Conservation (phyloP, 2,113 vertebrate genomes). For the Pygoscelis adeliae region DNA sequence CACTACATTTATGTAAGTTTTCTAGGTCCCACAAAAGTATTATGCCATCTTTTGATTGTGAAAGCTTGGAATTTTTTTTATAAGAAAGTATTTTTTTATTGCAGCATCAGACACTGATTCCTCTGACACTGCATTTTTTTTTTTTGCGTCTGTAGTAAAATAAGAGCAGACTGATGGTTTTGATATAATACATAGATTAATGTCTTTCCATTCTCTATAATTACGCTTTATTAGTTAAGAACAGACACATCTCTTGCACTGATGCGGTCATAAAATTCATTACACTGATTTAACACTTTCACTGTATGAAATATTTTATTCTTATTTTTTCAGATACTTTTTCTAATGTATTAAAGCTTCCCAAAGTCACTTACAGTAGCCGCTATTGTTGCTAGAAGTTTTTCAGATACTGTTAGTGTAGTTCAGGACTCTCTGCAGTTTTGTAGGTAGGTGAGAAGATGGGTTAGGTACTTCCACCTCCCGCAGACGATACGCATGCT, state of each 20-base stretch:
- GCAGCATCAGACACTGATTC: neutral
- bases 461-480: neutral
- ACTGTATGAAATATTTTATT: neutral
- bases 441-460: neutral
- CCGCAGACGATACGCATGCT: rapidly evolving
- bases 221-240: neutral
- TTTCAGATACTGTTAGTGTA: neutral
- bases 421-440: neutral
- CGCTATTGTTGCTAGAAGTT: neutral
- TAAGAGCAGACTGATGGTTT: neutral
- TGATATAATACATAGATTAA: rapidly evolving
- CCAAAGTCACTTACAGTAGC: neutral
- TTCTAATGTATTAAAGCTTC: neutral
- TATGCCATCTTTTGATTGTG: neutral
- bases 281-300: rapidly evolving
- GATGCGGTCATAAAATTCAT: neutral
- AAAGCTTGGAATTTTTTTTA: neutral
- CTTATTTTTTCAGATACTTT: neutral
- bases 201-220: neutral
- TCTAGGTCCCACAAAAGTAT: rapidly evolving
- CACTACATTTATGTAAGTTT: neutral
- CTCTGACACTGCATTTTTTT: neutral
- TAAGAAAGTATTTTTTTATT: neutral
- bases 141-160: neutral
- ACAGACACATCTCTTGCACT: neutral